phyloP scores from a whole-genome alignment of 2,113 vertebrate species.

The Anhinga rufa region DNA sequence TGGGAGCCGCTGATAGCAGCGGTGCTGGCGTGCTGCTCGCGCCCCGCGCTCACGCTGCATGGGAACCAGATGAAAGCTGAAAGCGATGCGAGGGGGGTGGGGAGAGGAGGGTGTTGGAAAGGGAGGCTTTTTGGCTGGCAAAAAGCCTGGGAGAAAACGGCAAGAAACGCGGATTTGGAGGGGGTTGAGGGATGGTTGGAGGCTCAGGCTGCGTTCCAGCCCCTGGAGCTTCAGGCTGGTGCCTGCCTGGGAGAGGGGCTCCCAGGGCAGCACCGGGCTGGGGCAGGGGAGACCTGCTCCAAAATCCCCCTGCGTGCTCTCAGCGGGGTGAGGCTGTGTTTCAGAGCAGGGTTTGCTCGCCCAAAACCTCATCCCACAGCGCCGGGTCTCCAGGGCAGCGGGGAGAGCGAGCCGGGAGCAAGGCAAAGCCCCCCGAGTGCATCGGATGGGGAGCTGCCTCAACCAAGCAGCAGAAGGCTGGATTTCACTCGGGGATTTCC shows the following conservation, averaged over 20 bases:
- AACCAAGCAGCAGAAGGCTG: neutral
- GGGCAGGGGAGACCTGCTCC: too few species aligned
- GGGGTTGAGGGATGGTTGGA: neutral
- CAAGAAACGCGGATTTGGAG: neutral
- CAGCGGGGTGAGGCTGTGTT: neutral
- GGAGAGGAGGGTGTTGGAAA: neutral
- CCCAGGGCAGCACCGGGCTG: neutral
- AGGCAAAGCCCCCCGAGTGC: rapidly evolving
- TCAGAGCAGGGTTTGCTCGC: neutral
- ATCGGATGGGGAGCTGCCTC: rapidly evolving
- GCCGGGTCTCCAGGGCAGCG: too few species aligned
- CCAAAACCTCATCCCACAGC: neutral
- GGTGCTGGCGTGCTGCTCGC: neutral
- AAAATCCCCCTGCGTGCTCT: rapidly evolving
- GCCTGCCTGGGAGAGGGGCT: rapidly evolving
- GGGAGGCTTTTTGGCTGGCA: neutral
- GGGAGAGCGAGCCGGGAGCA: neutral
- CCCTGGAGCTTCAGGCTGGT: neutral
- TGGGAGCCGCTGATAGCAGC: neutral
- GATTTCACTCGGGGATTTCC: neutral
- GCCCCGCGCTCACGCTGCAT: neutral
- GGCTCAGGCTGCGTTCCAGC: neutral
- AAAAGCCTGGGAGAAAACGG: neutral
- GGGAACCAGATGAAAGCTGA: neutral
- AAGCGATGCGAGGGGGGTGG: neutral